phyloP scores from a whole-genome alignment of 2,113 vertebrate genomes.

The Calidris pugnax region DNA sequence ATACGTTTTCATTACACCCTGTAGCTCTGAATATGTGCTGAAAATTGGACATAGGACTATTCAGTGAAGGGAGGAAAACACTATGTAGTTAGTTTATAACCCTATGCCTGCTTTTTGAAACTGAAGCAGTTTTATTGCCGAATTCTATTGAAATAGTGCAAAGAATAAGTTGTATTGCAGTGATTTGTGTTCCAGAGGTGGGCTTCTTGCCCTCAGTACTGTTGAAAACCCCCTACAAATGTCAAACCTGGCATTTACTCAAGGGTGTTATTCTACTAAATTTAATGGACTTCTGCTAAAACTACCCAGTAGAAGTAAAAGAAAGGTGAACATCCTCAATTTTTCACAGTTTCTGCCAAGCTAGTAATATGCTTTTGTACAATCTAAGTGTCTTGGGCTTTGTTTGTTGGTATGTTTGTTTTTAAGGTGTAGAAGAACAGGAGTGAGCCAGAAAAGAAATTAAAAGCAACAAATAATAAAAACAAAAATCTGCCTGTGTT shows the following conservation, averaged over 20 bases:
- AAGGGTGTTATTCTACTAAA: background rate
- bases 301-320: background rate
- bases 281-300: background rate
- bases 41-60: background rate
- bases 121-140: background rate
- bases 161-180: background rate
- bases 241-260: background rate
- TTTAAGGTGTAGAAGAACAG: background rate
- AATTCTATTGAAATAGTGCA: background rate
- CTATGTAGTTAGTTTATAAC: background rate
- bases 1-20: background rate
- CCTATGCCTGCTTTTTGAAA: background rate
- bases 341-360: background rate
- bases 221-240: background rate
- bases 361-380: background rate
- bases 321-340: background rate
- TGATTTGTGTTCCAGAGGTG: background rate
- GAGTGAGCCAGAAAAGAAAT: background rate
- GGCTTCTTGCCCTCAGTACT: background rate
- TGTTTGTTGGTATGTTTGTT: background rate
- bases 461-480: slow-evolving; percentile 2
- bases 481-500: background rate
- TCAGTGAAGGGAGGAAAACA: background rate
- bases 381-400: background rate
- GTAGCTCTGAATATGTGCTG: background rate